phyloP scores from a whole-genome alignment of 2,888 invertebrate genomes.

The Thereva nobilitata region DNA sequence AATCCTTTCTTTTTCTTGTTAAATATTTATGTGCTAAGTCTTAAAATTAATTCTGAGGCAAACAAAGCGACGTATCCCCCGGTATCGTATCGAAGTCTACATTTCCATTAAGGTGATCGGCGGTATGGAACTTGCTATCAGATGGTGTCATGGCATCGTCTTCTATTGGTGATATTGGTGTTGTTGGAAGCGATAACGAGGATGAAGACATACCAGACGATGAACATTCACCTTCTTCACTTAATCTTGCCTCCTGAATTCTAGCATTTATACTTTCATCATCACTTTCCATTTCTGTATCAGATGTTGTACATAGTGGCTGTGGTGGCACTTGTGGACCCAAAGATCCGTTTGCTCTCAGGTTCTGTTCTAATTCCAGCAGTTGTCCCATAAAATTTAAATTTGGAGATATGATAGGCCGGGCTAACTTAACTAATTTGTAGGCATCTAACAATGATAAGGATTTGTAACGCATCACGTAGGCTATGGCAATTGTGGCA shows the following conservation, averaged over 20 bases:
- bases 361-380: slow-evolving; percentile 76
- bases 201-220: slow-evolving; percentile 30
- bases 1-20: background rate
- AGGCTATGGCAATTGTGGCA: slow-evolving; percentile 93
- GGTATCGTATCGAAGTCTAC: slow-evolving; percentile 22
- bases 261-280: slow-evolving; percentile 43
- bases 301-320: slow-evolving; percentile 37
- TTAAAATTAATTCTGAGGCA: slow-evolving; percentile 27
- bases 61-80: slow-evolving; percentile 17
- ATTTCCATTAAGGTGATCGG: slow-evolving; percentile 21
- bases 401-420: slow-evolving; percentile 93
- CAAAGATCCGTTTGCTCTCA: slow-evolving; percentile 59
- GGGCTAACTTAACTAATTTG: slow-evolving; percentile 79
- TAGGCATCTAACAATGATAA: slow-evolving; percentile 86
- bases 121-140: slow-evolving; percentile 12
- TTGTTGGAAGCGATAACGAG: slow-evolving; percentile 9
- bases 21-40: slow-evolving; percentile 2
- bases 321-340: slow-evolving; percentile 46
- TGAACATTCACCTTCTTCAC: slow-evolving; percentile 37
- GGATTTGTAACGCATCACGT: slow-evolving; percentile 86
- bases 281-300: slow-evolving; percentile 45
- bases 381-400: slow-evolving; percentile 93
- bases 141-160: slow-evolving; percentile 7
- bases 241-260: slow-evolving; percentile 30
- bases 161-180: slow-evolving; percentile 26